These are phyloP conservation scores for Borostomias antarcticus DNA, from an alignment of 2,797 vertebrate species.

Conservation along the genomic window DNA sequence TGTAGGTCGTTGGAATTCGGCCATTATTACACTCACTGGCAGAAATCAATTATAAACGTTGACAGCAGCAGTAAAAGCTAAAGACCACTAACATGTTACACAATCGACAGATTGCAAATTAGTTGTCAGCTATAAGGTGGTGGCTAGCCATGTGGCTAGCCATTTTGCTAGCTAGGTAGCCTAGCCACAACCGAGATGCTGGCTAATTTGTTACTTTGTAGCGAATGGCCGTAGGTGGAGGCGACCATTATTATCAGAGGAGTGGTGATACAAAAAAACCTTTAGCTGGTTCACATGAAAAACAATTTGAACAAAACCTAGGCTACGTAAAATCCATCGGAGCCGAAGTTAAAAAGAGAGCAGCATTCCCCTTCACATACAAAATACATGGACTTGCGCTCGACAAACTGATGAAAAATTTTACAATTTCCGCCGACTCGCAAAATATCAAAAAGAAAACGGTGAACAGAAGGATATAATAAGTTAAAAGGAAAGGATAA, in stretches of 20 bases:
- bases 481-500: constrained; percentile 32
- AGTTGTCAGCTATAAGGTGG: constrained; percentile 31
- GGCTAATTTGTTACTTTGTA: constrained; percentile 12
- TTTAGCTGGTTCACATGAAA: not conserved
- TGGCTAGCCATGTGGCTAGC: not conserved
- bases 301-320: constrained; percentile 10
- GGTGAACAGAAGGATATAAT: constrained; percentile 9
- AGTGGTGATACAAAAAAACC: constrained; percentile 4
- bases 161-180: constrained; percentile 35
- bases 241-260: not conserved
- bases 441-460: not conserved
- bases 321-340: constrained; percentile 75
- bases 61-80: constrained; percentile 29
- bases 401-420: not conserved
- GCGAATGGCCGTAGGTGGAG: not conserved
- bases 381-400: constrained; percentile 16
- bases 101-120: not conserved
- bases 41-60: constrained; percentile 16
- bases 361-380: constrained; percentile 35
- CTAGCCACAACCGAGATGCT: constrained; percentile 18
- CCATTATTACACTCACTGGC: constrained; percentile 58
- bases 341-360: constrained; percentile 32
- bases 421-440: not conserved
- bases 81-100: not conserved
- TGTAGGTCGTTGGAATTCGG: constrained; percentile 74